These are phyloP conservation scores for Mobula birostris DNA, from an alignment of 2,113 vertebrate genomes.

Conservation along the genomic window DNA sequence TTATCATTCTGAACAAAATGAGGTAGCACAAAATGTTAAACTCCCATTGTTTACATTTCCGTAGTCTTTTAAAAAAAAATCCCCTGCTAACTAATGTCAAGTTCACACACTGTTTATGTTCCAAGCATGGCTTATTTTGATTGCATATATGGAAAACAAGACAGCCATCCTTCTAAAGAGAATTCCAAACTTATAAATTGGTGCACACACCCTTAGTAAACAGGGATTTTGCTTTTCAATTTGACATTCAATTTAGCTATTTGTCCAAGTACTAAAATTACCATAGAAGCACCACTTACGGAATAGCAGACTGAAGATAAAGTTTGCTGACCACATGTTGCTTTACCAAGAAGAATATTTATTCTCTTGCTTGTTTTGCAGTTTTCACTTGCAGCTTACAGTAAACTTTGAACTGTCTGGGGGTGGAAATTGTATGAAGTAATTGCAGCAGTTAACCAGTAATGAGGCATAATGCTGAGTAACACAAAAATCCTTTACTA, in stretches of 20 bases:
- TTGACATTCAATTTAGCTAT: not conserved
- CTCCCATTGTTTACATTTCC: not conserved
- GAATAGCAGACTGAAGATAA: not conserved
- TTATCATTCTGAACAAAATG: not conserved
- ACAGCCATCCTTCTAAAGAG: not conserved
- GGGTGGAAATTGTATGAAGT: not conserved
- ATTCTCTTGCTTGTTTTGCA: not conserved
- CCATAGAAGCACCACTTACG: not conserved
- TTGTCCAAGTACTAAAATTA: not conserved
- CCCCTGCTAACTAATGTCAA: not conserved
- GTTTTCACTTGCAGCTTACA: not conserved
- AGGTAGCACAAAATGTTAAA: not conserved
- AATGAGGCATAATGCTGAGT: not conserved
- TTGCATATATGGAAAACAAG: not conserved
- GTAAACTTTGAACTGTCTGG: conserved; percentile 24
- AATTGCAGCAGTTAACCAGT: not conserved
- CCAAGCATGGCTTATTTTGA: not conserved
- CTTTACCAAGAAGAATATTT: not conserved
- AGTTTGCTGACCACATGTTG: not conserved
- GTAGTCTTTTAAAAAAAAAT: not conserved
- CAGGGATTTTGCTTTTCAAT: not conserved
- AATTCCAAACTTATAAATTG: not conserved
- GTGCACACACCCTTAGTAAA: not conserved
- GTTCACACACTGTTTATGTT: not conserved
- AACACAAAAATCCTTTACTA: not conserved